Evolutionary conservation across 2,888 invertebrate species (phyloP).

Genomic region (Nasonia oneida): DNA sequence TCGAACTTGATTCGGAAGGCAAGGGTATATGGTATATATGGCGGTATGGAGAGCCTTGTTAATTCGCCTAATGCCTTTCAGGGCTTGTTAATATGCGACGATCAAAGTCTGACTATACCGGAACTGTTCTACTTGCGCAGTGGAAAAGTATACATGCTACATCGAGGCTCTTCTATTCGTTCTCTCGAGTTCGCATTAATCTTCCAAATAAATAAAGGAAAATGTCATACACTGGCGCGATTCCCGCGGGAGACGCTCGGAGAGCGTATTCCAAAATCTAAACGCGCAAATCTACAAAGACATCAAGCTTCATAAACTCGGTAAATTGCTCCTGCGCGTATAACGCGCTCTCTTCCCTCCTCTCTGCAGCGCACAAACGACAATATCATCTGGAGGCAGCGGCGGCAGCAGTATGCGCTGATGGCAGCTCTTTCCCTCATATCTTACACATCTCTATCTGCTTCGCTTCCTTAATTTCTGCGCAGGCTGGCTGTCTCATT

Average conservation of each 20-base stretch:
- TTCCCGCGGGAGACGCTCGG: not conserved
- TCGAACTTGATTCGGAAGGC: not conserved
- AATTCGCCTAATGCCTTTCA: not conserved
- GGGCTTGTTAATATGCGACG: not conserved
- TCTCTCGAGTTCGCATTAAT: not conserved
- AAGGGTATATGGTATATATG: not conserved
- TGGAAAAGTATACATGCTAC: too few relatives aligned
- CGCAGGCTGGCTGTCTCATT: slow-evolving; percentile 21
- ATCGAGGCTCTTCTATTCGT: too few relatives aligned
- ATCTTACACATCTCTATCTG: slow-evolving; percentile 45
- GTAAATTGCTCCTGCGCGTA: slow-evolving; percentile 32
- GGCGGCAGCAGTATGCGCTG: not conserved
- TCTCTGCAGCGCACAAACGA: slow-evolving; percentile 21
- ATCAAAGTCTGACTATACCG: not conserved
- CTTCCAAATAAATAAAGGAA: slow-evolving; percentile 5
- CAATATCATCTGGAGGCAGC: slow-evolving; percentile 29
- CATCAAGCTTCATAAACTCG: slow-evolving; percentile 29
- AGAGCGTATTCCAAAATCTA: not conserved
- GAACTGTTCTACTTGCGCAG: not conserved
- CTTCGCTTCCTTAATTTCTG: slow-evolving; percentile 56
- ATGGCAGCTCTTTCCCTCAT: slow-evolving; percentile 6
- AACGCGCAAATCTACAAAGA: slow-evolving; percentile 17
- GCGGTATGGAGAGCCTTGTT: not conserved
- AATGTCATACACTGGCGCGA: not conserved
- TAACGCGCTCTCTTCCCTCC: not conserved